Base-by-base conservation (phyloP, 2,888 invertebrate genomes). In the Stenoptilia bipunctidactyla region DNA sequence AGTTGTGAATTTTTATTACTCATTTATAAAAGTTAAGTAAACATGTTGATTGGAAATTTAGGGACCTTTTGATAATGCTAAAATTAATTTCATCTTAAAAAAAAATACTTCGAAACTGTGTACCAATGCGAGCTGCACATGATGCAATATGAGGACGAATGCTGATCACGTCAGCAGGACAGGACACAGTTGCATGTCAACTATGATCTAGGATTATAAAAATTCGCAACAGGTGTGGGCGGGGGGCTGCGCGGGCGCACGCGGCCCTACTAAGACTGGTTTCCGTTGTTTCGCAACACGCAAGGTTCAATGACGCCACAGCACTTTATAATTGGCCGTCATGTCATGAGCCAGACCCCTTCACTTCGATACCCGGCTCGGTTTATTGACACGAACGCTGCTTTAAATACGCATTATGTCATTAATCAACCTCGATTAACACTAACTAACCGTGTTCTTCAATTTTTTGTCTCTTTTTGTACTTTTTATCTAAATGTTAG, bases 241-340 rank as follows among this genome's bases (percentile, higher is more conserved):
- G 40, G 52, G 47, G 43, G 46, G 40, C 51, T 46, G 47, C 45
- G 47, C 44, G 46, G 52, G 48, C 49, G 48, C 48, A 50, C 55
- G 53, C 62, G 76, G 3, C 20, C n/a, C n/a, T n/a, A n/a, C n/a
- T n/a, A n/a, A n/a, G 72, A 76, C 80, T 76, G 74, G 80, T 80
- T 82, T 83, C 82, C 82, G 82, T 80, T 83, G 80, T 82, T 82
- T 83, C 77, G 80, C 82, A 80, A 83, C n/a, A n/a, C n/a, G 79
- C 76, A 71, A 74, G 66, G 82, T 79, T 83, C 82, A 83, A 69
- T 79, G 80, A 79, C 82, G 77, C 74, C 71, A 70, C 56, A 55
- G 56, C 61, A 64, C 64, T 70, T n/a, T 70, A 72, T 76, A 73
- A 77, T 80, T 73, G 75, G 72, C 61, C 61, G 61, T 64, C 73